Evolutionary conservation across 2,888 invertebrate species (phyloP), one percentile per base, ranked within the genome.

Genomic region (Drosophila atripex): DNA sequence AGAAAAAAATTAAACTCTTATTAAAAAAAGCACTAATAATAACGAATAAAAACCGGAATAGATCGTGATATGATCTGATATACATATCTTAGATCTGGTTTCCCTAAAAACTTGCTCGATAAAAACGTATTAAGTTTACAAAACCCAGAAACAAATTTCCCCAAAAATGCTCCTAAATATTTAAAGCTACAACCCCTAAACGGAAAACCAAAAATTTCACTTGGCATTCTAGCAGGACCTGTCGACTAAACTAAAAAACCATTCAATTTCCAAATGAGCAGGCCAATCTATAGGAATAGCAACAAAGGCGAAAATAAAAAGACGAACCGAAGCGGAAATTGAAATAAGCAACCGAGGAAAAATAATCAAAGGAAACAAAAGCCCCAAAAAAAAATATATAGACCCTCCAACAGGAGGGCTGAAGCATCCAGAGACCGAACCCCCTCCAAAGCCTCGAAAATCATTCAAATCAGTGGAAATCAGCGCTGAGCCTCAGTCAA

Each of bases 341-440:
- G 80, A 85, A 69, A 86, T 80, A 76, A 86, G 71, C 84, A 84
- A 82, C 65, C 80, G 86, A 86, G 71, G 69, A 80, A 47, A 82
- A 86, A 80, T 77, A 86, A 80, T 73, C 77, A 77, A 77, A 64
- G 68, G 71, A 78, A 73, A 70, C 75, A 80, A 77, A 77, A 47
- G 38, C 45, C 53, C 46, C 55, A 65, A 66, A 50, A 52, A 58
- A 72, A 73, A 32, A 35, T 35, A 35, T 45, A 55, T 35, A 47
- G 60, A 12, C 39, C 52, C 47, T 18, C 12, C n/a, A 14, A 21
- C 56, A 21, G 14, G 23, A 55, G 51, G 38, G 47, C 18, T 32
- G n/a, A n/a, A 35, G 49, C 49, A 51, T 8, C 30, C 35, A 38
- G 16, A 71, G 21, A 23, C 21, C 21, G 4, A 75, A 63, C 71